These are phyloP conservation scores for Magallana ariakensis DNA, from an alignment of 1,140 invertebrate species.

Conservation along the genomic window DNA sequence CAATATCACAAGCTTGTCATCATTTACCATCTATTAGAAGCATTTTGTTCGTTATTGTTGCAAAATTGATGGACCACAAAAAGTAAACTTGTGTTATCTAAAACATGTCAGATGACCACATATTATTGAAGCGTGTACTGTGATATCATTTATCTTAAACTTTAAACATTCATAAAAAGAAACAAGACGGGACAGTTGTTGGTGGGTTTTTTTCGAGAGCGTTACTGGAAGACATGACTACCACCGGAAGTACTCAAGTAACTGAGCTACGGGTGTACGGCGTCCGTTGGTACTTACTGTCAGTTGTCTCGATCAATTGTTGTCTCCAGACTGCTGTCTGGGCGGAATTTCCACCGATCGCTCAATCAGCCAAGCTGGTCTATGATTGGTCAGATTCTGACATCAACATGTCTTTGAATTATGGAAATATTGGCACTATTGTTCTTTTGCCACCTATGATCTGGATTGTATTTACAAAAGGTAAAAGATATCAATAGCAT, in stretches of 20 bases:
- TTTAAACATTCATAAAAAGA: no score
- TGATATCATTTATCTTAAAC: no score
- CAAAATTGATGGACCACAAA: no score
- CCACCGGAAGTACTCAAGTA: background rate
- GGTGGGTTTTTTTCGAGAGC: no score
- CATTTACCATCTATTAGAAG: no score
- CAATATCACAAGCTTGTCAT: no score
- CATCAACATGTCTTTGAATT: constrained; percentile 80
- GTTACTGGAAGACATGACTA: no score
- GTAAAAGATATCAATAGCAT: constrained; percentile 25
- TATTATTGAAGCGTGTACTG: no score
- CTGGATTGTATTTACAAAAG: constrained; percentile 73
- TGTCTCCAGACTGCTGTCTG: constrained; percentile 71
- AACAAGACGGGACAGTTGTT: no score
- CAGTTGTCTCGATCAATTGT: constrained; percentile 47
- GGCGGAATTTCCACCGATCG: constrained; percentile 81
- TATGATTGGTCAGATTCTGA: constrained; percentile 78
- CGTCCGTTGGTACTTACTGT: constrained; percentile 56
- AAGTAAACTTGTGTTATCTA: no score
- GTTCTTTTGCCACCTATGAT: constrained; percentile 78
- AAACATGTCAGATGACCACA: no score
- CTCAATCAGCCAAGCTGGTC: constrained; percentile 76
- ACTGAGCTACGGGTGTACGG: constrained; percentile 1
- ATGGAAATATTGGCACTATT: constrained; percentile 80
- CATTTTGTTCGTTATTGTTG: no score